Conservation (phyloP, 2,113 vertebrate species). For the Columba janthina region DNA sequence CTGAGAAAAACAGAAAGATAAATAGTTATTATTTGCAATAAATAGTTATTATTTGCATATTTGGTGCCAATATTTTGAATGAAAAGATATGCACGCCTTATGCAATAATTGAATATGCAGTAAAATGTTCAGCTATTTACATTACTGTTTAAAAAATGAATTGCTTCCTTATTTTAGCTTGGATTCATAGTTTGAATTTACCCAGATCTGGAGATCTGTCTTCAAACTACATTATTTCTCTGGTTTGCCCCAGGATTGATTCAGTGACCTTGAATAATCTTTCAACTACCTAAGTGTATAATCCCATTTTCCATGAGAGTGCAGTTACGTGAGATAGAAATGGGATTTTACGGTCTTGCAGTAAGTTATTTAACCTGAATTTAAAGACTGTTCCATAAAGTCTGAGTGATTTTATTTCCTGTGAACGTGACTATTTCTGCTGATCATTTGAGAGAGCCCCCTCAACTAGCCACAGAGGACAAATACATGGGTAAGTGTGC, state of each 20-base stretch:
- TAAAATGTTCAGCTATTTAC: neutral
- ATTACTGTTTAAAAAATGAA: neutral
- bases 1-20: neutral
- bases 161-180: neutral
- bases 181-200: neutral
- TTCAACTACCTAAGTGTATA: neutral
- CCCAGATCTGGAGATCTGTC: neutral
- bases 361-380: slow-evolving; percentile 49
- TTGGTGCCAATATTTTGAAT: slow-evolving; percentile 1
- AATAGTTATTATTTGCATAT: neutral
- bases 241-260: neutral
- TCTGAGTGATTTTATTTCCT: slow-evolving; percentile 16
- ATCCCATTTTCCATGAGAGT: slow-evolving; percentile 49
- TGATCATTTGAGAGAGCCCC: neutral
- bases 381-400: neutral
- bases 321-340: slow-evolving; percentile 29
- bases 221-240: neutral
- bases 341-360: slow-evolving; percentile 38
- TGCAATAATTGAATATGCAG: neutral
- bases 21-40: neutral
- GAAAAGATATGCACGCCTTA: neutral
- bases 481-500: neutral
- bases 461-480: neutral
- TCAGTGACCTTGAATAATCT: slow-evolving; percentile 37
- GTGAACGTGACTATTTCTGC: neutral